These are phyloP conservation scores for Acanthisitta chloris DNA, from an alignment of 2,113 vertebrate genomes.

Conservation along the genomic window DNA sequence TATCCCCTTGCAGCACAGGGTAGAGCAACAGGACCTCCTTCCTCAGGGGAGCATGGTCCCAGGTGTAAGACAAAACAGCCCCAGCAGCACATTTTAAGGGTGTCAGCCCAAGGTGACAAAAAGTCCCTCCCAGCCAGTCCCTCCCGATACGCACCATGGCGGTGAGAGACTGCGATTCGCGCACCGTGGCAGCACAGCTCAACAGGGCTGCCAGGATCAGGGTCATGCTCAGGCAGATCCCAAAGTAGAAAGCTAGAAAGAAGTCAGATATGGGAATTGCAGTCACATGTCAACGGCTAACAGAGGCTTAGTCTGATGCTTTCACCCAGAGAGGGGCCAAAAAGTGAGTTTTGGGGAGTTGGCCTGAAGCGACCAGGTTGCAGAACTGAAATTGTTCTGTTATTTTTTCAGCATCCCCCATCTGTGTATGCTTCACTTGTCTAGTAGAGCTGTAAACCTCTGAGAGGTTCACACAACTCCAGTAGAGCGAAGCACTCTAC, in stretches of 20 bases:
- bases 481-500: not conserved
- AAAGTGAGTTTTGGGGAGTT: not conserved
- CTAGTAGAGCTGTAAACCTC: not conserved
- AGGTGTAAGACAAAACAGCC: not conserved
- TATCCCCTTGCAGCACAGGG: not conserved
- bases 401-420: not conserved
- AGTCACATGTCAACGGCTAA: not conserved
- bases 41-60: rapidly evolving
- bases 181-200: conserved; percentile 17
- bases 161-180: conserved; percentile 38
- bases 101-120: not conserved
- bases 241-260: conserved; percentile 54
- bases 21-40: not conserved
- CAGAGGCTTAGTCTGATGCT: not conserved
- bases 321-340: not conserved
- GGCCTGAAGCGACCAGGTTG: not conserved
- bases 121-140: not conserved
- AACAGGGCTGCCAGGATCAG: conserved; percentile 56
- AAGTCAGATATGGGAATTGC: not conserved
- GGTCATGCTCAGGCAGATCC: conserved; percentile 56
- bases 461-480: not conserved
- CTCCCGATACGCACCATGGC: conserved; percentile 44
- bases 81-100: not conserved
- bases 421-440: not conserved
- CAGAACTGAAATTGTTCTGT: not conserved